Conservation (phyloP, 2,797 vertebrate genomes). For the Lagodon rhomboides region DNA sequence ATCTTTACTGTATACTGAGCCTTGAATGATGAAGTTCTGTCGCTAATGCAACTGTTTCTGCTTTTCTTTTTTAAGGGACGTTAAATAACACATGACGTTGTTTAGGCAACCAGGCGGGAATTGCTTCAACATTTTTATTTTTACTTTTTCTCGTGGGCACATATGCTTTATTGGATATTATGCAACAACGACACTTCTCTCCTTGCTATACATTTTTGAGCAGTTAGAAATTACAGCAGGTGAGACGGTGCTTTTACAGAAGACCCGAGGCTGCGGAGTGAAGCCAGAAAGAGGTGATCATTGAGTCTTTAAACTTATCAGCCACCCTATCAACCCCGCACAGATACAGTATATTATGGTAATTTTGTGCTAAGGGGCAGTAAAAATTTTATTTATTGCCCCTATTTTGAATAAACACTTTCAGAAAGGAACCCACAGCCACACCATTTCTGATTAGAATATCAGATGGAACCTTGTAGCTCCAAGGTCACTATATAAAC, state of each 20-base stretch:
- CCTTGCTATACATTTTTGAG: constrained; percentile 28
- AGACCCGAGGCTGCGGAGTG: constrained; percentile 37
- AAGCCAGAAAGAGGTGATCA: constrained; percentile 59
- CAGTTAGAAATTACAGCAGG: constrained; percentile 30
- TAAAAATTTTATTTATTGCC: constrained; percentile 66
- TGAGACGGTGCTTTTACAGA: constrained; percentile 40
- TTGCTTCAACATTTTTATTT: neutral
- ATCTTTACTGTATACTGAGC: constrained; percentile 1
- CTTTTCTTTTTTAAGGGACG: constrained; percentile 3
- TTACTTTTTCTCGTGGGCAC: neutral
- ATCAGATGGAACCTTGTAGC: constrained; percentile 61
- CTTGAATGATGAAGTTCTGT: constrained; percentile 10
- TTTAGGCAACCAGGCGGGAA: neutral
- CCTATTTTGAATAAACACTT: constrained; percentile 66
- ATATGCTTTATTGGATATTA: constrained; percentile 8
- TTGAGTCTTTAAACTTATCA: constrained; percentile 59
- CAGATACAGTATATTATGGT: constrained; percentile 61
- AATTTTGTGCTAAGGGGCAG: constrained; percentile 59
- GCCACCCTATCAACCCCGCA: constrained; percentile 56
- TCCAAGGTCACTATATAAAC: constrained; percentile 71
- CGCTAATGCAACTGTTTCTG: neutral
- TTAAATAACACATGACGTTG: neutral
- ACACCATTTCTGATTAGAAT: constrained; percentile 51
- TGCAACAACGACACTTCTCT: constrained; percentile 29
- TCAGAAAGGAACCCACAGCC: constrained; percentile 39